Conservation (phyloP, 2,113 vertebrate genomes). For the Notarius quadriscutis region DNA sequence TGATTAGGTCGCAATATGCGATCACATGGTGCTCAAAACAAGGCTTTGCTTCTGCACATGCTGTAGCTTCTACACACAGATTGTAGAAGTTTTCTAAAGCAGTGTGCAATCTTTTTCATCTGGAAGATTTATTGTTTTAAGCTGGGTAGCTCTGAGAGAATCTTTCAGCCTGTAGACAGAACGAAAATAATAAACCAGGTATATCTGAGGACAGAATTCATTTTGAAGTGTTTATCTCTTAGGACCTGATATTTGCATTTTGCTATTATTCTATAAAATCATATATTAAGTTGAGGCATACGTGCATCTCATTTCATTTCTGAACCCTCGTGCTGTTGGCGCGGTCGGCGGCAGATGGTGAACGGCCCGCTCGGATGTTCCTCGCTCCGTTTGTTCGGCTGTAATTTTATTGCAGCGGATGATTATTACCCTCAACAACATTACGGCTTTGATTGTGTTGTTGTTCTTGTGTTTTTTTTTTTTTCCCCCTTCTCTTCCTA, state of each 20-base stretch:
- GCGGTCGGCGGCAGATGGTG: slow-evolving; percentile 7
- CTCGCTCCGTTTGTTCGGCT: slow-evolving; percentile 55
- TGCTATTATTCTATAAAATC: too few species aligned
- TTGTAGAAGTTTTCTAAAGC: background rate
- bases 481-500: background rate
- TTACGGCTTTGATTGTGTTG: slow-evolving; percentile 49
- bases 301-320: background rate
- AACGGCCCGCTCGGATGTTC: slow-evolving; percentile 28
- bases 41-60: background rate
- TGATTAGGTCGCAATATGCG: background rate
- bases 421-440: slow-evolving; percentile 55
- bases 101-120: background rate
- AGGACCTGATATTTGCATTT: background rate
- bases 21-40: background rate
- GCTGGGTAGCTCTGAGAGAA: background rate
- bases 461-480: slow-evolving; percentile 32
- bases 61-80: background rate
- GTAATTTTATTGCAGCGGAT: slow-evolving; percentile 55
- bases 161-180: background rate
- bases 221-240: background rate
- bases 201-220: background rate
- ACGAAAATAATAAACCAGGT: background rate
- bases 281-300: background rate
- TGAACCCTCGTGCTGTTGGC: background rate
- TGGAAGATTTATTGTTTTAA: background rate